Conservation (phyloP, 2,888 invertebrate genomes). For the Cryptophagus acutangulus region DNA sequence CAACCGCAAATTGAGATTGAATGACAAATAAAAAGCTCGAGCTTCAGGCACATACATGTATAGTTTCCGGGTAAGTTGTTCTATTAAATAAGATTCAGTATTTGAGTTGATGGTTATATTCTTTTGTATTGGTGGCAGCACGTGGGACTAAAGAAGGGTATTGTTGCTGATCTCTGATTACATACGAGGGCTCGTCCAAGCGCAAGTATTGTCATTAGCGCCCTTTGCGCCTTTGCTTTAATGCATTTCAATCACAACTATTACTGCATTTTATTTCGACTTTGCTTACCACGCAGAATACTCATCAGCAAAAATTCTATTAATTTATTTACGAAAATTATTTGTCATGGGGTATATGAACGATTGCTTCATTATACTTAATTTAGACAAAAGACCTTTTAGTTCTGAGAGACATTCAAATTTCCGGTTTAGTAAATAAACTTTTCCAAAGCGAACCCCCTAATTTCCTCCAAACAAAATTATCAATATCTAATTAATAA, state of each 20-base stretch:
- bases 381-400: constrained; percentile 9
- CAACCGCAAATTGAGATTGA: no score
- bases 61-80: constrained; percentile 18
- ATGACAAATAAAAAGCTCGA: no score
- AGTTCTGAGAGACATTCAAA: constrained; percentile 34
- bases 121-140: constrained; percentile 19
- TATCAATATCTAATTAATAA: constrained; percentile 10
- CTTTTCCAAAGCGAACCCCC: neutral
- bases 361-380: constrained; percentile 1
- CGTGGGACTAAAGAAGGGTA: constrained; percentile 38
- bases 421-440: constrained; percentile 38
- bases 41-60: no score
- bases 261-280: neutral
- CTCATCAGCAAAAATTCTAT: neutral
- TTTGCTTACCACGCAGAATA: constrained; percentile 5
- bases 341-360: no score
- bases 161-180: constrained; percentile 41
- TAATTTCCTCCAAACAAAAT: constrained; percentile 4
- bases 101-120: constrained; percentile 24
- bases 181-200: constrained; percentile 31
- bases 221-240: constrained; percentile 16
- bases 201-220: constrained; percentile 31
- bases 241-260: constrained; percentile 5
- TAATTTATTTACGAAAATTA: neutral
- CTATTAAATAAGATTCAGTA: constrained; percentile 23